Evolutionary conservation across 2,797 vertebrate species (phyloP).

Genomic region (Buphagus erythrorhynchus): DNA sequence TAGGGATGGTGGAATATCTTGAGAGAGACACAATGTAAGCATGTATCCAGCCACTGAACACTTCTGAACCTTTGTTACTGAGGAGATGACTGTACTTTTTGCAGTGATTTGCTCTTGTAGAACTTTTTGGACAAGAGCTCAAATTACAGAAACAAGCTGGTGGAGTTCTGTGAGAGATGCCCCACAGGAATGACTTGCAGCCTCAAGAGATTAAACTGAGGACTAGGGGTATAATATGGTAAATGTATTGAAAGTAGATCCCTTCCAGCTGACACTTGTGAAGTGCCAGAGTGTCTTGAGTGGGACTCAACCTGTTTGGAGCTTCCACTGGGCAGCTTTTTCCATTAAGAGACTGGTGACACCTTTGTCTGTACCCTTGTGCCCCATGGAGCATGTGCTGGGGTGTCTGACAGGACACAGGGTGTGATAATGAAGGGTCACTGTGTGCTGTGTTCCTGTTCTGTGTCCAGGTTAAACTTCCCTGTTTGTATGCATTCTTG

Average conservation of each 20-base stretch:
- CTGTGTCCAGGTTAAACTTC: background rate
- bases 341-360: background rate
- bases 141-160: background rate
- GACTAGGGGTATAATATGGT: background rate
- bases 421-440: background rate
- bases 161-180: background rate
- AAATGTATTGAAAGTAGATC: background rate
- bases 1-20: background rate
- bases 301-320: background rate
- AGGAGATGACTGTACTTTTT: background rate
- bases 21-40: background rate
- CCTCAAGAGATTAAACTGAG: background rate
- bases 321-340: background rate
- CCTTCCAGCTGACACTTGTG: background rate
- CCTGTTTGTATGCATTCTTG: background rate
- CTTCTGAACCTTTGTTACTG: background rate
- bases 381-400: background rate
- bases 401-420: background rate
- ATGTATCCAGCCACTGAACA: background rate
- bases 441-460: background rate
- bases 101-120: background rate
- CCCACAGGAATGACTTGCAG: background rate
- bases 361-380: background rate
- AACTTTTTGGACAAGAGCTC: background rate
- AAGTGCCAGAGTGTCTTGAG: background rate